phyloP scores from a whole-genome alignment of 2,797 vertebrate species.

The Myiotriccus ornatus region DNA sequence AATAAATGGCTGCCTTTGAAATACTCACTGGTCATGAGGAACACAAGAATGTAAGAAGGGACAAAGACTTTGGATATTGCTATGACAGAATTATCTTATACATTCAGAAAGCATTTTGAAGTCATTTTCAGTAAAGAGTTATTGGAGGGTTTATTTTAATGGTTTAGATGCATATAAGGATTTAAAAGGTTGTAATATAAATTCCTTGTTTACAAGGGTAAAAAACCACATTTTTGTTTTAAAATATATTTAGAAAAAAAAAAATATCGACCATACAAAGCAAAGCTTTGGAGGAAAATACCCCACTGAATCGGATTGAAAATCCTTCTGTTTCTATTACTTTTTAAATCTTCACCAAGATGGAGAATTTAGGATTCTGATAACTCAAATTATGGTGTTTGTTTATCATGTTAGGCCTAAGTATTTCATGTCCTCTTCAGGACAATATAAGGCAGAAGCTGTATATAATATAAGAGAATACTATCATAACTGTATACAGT shows the following conservation, averaged over 20 bases:
- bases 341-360: background rate
- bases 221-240: background rate
- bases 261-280: background rate
- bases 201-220: background rate
- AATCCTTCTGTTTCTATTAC: background rate
- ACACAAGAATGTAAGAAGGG: background rate
- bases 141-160: background rate
- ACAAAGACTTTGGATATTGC: background rate
- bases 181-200: background rate
- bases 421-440: background rate
- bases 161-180: background rate
- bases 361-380: background rate
- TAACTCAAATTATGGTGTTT: background rate
- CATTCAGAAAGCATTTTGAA: background rate
- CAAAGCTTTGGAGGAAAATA: background rate
- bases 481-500: too few species aligned
- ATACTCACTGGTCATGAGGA: background rate
- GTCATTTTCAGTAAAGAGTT: background rate
- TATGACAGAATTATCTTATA: background rate
- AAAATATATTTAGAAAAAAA: background rate
- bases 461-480: too few species aligned
- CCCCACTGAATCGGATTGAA: background rate
- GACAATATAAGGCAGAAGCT: background rate
- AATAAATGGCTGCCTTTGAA: constrained; percentile 13
- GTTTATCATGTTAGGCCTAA: background rate